Evolutionary conservation across 2,888 invertebrate species (phyloP), one percentile per base, ranked within the genome.

Genomic region (Erebia aethiops): DNA sequence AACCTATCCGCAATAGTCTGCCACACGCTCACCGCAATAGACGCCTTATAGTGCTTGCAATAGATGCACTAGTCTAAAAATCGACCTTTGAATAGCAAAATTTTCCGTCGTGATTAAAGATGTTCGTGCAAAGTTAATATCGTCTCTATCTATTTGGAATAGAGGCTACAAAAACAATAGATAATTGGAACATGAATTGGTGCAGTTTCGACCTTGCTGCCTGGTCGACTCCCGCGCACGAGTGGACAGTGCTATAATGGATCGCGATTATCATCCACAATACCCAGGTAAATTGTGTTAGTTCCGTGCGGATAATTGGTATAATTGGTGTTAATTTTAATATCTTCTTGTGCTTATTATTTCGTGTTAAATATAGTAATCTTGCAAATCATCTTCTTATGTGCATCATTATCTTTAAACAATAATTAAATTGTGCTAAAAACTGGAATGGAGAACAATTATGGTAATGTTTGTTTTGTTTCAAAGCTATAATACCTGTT

Each of bases 141-240:
- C 76, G 77, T 77, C 81, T 80, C 78, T 86, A 79, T 76, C 72
- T 67, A 77, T 75, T 81, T 73, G 82, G 69, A 78, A 83, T 86
- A 87, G 82, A 77, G 81, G 79, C 76, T 71, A 78, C 70, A 67
- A 69, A 70, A 71, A 78, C 51, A 77, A 77, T 78, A 80, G 81
- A 74, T 79, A 79, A 78, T 78, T 79, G 74, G 78, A 80, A 80
- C 78, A 79, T 80, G 79, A 81, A 80, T 79, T 89, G 88, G 88
- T 90, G 88, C 88, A 89, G 82, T 84, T 82, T 73, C 83, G 87
- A 89, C 91, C 90, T 92, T 91, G 90, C 82, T 81, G 83, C 82
- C 81, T 84, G 81, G 81, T 84, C 82, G 85, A 83, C 88, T 87
- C 85, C 86, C 81, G 88, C 88, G 87, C 87, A 86, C 82, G 83